Base-by-base conservation (phyloP, 2,888 invertebrate genomes). In the Ichneumon xanthorius region DNA sequence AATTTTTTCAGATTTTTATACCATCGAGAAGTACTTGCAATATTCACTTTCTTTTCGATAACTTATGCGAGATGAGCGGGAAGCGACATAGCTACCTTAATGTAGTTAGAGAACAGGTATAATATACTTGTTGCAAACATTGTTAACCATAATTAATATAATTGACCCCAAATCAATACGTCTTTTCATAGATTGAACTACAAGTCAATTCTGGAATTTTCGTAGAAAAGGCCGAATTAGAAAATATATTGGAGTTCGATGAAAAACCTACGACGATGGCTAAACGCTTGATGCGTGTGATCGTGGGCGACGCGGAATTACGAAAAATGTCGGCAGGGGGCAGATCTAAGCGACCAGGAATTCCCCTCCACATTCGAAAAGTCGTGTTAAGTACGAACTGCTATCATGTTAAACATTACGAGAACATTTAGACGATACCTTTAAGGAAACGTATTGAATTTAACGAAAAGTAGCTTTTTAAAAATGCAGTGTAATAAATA, bases 201-300 rank as follows among this genome's bases (percentile, higher is more conserved):
- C 67, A 67, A 45, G 11, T 40, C 40, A 45, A 67, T 67, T 67
- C 45, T 7, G 67, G 45, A 11, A 37, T 67, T 40, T 67, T 67
- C 45, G 40, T 67, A 6, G 67, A 67, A 19, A 67, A 67, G 22
- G 26, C 40, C 4, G 45, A 67, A n/a, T 67, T 67, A n/a, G 67
- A 67, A 11, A 67, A 67, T 67, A 45, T 67, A 4, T 11, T 67
- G 45, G 67, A 22, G 40, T 67, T 22, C 7, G 22, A 67, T 11
- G 7, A 40, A 7, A 67, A 67, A 4, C 67, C 67, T 9, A 1
- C 4, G 22, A 22, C 11, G n/a, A 67, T 67, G 67, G 67, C 22
- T 45, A 40, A 45, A 40, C 67, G 67, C 40, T 40, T 67, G 22
- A 67, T 67, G 67, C 45, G 67, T 22, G 22, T 45, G 45, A 45